A percentile compares a stretch with the other conserved stretches of the same genome.
phyloP scores from a whole-genome alignment of 2,888 invertebrate genomes.

The Bhutanitis thaidina region DNA sequence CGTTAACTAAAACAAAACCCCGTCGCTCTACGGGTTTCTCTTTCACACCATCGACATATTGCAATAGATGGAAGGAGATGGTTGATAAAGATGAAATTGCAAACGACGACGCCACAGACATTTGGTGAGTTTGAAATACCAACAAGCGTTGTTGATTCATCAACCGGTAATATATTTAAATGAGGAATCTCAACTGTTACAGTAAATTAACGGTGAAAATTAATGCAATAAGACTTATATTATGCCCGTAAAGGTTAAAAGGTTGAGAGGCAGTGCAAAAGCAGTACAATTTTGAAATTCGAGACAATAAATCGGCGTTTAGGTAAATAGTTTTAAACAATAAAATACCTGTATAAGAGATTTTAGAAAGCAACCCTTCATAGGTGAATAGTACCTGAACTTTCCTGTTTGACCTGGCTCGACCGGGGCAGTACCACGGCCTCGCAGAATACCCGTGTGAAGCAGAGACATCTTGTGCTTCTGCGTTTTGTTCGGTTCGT shows the following conservation, averaged over 20 bases:
- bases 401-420: no score
- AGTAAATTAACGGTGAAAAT: background rate
- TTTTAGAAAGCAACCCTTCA: no score
- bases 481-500: no score
- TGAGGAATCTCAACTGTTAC: background rate
- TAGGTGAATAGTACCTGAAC: no score
- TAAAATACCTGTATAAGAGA: no score
- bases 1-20: slow-evolving; percentile 16
- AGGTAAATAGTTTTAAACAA: no score
- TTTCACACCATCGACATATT: slow-evolving; percentile 19
- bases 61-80: slow-evolving; percentile 18
- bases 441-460: no score
- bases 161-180: slow-evolving; percentile 6
- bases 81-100: slow-evolving; percentile 8
- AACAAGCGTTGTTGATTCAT: slow-evolving; percentile 30
- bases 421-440: no score
- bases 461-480: no score
- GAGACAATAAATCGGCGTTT: no score
- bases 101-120: slow-evolving; percentile 10
- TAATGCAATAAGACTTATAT: background rate
- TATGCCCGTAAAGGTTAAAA: background rate
- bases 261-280: no score
- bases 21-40: slow-evolving; percentile 14
- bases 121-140: slow-evolving; percentile 24
- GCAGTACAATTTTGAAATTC: no score